Percentiles rank a stretch among this genome's conserved stretches.
Evolutionary conservation across 2,888 invertebrate genomes (phyloP).

Genomic region (Nematopogon swammerdamellus): DNA sequence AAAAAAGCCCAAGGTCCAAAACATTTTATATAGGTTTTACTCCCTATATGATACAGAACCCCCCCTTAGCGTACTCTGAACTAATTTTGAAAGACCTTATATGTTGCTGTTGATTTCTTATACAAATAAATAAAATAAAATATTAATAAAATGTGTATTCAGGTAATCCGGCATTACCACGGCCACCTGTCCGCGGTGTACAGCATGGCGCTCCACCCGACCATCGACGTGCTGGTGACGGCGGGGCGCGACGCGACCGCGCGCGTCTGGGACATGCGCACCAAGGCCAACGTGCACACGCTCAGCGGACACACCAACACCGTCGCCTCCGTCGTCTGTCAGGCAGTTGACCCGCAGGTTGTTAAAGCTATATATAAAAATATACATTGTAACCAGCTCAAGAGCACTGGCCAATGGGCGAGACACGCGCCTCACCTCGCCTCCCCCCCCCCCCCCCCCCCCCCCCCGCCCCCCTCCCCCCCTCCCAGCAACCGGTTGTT

Average conservation of each 20-base stretch:
- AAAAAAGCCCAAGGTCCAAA: too few relatives aligned
- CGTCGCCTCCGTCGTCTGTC: slow-evolving; percentile 91
- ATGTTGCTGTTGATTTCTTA: slow-evolving; percentile 3
- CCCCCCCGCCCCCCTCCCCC: too few relatives aligned
- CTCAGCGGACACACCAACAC: slow-evolving; percentile 96
- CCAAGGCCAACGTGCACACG: slow-evolving; percentile 97
- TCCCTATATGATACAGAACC: too few relatives aligned
- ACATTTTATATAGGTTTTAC: too few relatives aligned
- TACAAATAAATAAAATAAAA: slow-evolving; percentile 5
- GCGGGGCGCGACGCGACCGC: slow-evolving; percentile 96
- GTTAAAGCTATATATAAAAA: slow-evolving; percentile 6
- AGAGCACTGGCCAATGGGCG: neutral
- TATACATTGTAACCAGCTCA: neutral
- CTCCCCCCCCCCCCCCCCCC: too few relatives aligned
- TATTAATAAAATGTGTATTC: slow-evolving; percentile 7
- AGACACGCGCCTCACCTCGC: too few relatives aligned
- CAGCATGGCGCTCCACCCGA: slow-evolving; percentile 89
- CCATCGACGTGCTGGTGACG: slow-evolving; percentile 90
- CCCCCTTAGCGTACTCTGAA: too few relatives aligned
- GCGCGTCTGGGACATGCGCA: slow-evolving; percentile 98
- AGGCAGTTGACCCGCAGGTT: slow-evolving; percentile 92
- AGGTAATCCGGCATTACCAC: slow-evolving; percentile 97
- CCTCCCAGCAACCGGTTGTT: too few relatives aligned
- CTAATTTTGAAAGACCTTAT: too few relatives aligned
- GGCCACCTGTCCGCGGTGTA: slow-evolving; percentile 98